These are phyloP conservation scores for Ectobius pallidus DNA, from an alignment of 2,888 invertebrate genomes.

Conservation along the genomic window DNA sequence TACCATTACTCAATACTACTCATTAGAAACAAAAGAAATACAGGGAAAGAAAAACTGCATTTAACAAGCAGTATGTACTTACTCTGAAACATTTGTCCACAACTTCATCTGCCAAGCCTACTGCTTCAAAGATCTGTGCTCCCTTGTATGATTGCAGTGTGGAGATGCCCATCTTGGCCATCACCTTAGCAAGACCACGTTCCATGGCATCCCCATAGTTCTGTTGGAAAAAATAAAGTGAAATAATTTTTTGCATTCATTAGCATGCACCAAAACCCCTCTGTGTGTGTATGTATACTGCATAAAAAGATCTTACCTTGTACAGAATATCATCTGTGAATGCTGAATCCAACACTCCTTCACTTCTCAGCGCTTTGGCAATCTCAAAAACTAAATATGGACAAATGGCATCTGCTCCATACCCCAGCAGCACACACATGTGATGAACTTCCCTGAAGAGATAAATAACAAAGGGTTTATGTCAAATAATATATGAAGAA, in stretches of 20 bases:
- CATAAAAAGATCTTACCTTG: too few relatives aligned
- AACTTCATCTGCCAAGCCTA: conserved; percentile 91
- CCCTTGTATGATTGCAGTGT: conserved; percentile 98
- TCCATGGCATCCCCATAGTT: conserved; percentile 92
- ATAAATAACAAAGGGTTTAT: conserved; percentile 20
- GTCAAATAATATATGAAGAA: too few relatives aligned
- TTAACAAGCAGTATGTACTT: too few relatives aligned
- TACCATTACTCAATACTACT: too few relatives aligned
- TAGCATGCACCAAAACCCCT: too few relatives aligned
- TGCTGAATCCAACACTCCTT: conserved; percentile 79
- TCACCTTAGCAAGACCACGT: conserved; percentile 88
- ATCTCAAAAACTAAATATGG: conserved; percentile 96
- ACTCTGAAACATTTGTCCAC: conserved; percentile 91
- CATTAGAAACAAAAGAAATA: too few relatives aligned
- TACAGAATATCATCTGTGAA: conserved; percentile 83
- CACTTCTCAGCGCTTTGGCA: conserved; percentile 82
- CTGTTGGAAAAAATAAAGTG: conserved; percentile 49
- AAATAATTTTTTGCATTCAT: too few relatives aligned
- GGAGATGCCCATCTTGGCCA: conserved; percentile 99
- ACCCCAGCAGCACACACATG: conserved; percentile 92
- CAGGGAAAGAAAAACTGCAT: too few relatives aligned
- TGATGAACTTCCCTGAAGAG: conserved; percentile 79
- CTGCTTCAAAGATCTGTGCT: conserved; percentile 99
- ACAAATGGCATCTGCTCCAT: conserved; percentile 97
- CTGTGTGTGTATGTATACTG: too few relatives aligned